Conservation (phyloP, 35 echinoderm and acorn worm genomes). For the Acanthaster planci region DNA sequence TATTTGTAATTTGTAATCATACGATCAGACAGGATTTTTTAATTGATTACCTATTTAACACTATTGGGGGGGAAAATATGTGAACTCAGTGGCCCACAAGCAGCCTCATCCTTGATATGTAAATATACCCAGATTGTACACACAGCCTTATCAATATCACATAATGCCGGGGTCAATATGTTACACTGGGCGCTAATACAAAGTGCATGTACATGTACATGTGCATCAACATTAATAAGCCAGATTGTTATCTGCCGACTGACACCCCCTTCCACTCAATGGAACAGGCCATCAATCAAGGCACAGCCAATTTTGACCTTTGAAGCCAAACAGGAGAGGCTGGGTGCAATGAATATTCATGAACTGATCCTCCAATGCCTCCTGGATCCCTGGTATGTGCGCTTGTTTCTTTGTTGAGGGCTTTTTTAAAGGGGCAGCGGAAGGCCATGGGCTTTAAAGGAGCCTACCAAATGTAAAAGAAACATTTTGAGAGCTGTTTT, state of each 20-base stretch:
- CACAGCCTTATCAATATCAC: slow-evolving; percentile 20
- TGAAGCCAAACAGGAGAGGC: background rate
- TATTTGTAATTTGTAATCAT: too few species aligned
- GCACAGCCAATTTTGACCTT: slow-evolving; percentile 4
- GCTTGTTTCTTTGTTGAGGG: slow-evolving; percentile 5
- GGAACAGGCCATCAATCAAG: slow-evolving; percentile 25
- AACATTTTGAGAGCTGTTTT: too few species aligned
- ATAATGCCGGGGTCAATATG: slow-evolving; percentile 11
- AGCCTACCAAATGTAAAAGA: too few species aligned
- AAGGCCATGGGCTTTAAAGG: background rate
- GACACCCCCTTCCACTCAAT: background rate
- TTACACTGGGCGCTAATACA: background rate
- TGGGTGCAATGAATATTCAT: slow-evolving; percentile 3
- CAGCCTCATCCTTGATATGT: background rate
- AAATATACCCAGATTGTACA: background rate
- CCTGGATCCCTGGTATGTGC: slow-evolving; percentile 3
- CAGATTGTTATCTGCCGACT: background rate
- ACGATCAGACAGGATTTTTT: too few species aligned
- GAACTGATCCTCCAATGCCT: background rate
- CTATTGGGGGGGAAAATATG: background rate
- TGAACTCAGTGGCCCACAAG: background rate
- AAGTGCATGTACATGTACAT: too few species aligned
- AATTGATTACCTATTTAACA: background rate
- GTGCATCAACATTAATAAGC: slow-evolving; percentile 14
- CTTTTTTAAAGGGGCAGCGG: slow-evolving; percentile 18